phyloP scores from a whole-genome alignment of 2,797 vertebrate species.

The Florisuga fusca region DNA sequence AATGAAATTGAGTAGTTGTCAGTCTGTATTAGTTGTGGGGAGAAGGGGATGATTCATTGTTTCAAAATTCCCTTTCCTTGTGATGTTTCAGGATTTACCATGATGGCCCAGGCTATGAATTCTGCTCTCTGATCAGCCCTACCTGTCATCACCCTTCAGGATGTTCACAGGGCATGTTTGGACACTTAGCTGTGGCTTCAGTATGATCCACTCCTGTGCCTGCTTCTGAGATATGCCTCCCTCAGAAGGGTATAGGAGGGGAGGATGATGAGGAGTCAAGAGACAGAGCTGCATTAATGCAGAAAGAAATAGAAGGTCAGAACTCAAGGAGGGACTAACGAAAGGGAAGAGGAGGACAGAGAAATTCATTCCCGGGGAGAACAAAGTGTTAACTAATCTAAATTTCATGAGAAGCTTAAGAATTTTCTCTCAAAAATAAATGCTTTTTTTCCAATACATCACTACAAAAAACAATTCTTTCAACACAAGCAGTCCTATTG shows the following conservation, averaged over 20 bases:
- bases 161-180: background rate
- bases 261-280: background rate
- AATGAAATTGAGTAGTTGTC: too few species aligned
- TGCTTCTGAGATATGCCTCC: background rate
- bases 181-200: background rate
- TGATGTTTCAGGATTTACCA: background rate
- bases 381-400: background rate
- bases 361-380: background rate
- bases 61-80: background rate
- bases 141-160: background rate
- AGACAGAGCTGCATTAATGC: background rate
- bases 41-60: background rate
- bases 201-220: background rate
- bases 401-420: background rate
- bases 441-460: background rate
- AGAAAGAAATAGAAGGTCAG: slow-evolving; percentile 27
- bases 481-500: background rate
- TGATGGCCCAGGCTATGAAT: rapidly evolving
- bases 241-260: background rate
- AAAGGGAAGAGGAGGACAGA: background rate
- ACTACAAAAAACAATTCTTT: background rate
- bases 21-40: background rate
- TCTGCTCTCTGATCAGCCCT: background rate
- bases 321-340: slow-evolving; percentile 7
- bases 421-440: background rate